These are phyloP conservation scores for Actinia tenebrosa DNA, from an alignment of 64 coral and sea anemone species.

Conservation along the genomic window DNA sequence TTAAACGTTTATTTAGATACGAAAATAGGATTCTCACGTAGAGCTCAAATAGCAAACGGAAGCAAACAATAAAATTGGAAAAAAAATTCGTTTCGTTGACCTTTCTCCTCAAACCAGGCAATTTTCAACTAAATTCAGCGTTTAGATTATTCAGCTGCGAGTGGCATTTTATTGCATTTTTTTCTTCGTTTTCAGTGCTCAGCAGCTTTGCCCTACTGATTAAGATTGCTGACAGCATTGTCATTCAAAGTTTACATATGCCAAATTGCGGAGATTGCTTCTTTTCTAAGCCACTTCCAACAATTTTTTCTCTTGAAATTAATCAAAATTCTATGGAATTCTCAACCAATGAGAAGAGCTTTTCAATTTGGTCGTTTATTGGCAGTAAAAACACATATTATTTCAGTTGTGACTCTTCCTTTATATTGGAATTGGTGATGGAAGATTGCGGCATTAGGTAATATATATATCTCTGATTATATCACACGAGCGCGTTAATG, in stretches of 20 bases:
- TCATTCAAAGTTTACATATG: conserved; percentile 2
- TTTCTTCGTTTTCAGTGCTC: not conserved
- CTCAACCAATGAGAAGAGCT: not conserved
- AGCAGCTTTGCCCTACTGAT: not conserved
- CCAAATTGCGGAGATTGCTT: not conserved
- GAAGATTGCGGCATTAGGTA: too few species aligned
- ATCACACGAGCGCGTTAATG: not conserved
- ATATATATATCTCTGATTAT: not conserved
- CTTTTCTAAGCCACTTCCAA: not conserved
- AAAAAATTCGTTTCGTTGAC: not conserved
- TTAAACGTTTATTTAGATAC: too few species aligned
- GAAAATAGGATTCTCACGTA: not conserved
- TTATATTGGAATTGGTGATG: too few species aligned
- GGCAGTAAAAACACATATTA: not conserved
- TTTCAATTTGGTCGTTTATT: not conserved
- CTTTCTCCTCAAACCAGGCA: too few species aligned
- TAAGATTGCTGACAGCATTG: not conserved
- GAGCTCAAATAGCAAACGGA: too few species aligned
- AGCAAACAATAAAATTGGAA: not conserved
- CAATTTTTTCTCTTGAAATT: not conserved
- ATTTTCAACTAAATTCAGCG: not conserved
- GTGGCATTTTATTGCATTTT: not conserved
- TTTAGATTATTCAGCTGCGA: not conserved
- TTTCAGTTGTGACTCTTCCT: not conserved
- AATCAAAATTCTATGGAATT: not conserved